Evolutionary conservation across 2,888 invertebrate genomes (phyloP), one percentile per base, ranked within the genome.

Genomic region (Chymomyza amoena): DNA sequence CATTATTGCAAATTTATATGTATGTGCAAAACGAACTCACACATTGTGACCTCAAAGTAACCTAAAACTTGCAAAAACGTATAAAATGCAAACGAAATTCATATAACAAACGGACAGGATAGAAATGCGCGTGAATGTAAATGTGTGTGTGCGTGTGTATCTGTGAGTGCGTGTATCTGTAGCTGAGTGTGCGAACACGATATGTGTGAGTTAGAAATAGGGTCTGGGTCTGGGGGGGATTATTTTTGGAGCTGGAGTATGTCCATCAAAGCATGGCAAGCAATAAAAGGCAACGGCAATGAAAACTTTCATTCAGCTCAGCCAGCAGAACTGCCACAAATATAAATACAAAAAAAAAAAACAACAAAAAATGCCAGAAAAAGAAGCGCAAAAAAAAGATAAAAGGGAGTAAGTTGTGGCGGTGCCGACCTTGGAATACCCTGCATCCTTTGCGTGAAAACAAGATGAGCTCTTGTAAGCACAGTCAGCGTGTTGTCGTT

Each of bases 41-140:
- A 28, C 25, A 63, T 39, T 75, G 70, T 76, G 79, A 84, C 86
- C 84, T 79, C 76, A 83, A 83, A 80, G 79, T 80, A 86, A 81
- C 81, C 84, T 66, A 76, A 83, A 88, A 77, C 78, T 75, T 63
- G 66, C n/a, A 25, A 79, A 79, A 76, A 66, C 71, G 69, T 68
- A 79, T 69, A 79, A 76, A 78, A 73, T 73, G 69, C 67, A 67
- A 70, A 76, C 63, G 66, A 72, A 75, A 73, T 78, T 63, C 65
- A 72, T 64, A 69, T 59, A 64, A 57, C 57, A 45, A 18, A 59
- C 63, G 51, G 9, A 25, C 52, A 51, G 7, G 61, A 45, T 13
- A 7, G 39, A 4, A 13, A 45, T 20, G 32, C 69, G 10, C 39
- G 39, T 36, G 36, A 36, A 36, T 36, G 6, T 36, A 9, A 3